Evolutionary conservation across 2,113 vertebrate species (phyloP).

Genomic region (Malurus melanocephalus): DNA sequence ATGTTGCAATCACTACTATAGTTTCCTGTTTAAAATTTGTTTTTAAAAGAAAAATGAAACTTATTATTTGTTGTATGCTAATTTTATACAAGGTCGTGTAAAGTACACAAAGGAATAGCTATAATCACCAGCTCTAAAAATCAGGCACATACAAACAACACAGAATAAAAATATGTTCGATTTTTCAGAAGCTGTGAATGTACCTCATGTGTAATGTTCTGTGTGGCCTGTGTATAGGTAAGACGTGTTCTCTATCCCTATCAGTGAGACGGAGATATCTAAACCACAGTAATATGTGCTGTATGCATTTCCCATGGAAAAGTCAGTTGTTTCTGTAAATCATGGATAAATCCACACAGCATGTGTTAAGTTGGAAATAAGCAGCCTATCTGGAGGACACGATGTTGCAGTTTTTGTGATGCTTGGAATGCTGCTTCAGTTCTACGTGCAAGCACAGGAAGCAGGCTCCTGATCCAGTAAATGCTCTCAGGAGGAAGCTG

Average conservation of each 20-base stretch:
- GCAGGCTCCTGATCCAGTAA: constrained; percentile 62
- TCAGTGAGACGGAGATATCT: neutral
- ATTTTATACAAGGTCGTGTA: neutral
- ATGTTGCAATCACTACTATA: neutral
- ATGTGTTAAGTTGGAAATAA: constrained; percentile 9
- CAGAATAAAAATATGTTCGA: neutral
- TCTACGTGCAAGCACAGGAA: neutral
- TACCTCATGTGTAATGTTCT: neutral
- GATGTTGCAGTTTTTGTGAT: neutral
- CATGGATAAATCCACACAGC: neutral
- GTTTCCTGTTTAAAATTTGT: neutral
- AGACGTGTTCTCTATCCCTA: neutral
- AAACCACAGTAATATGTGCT: neutral
- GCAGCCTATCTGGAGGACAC: neutral
- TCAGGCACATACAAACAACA: neutral
- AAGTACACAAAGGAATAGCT: neutral
- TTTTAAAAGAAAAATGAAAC: neutral
- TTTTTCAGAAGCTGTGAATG: neutral
- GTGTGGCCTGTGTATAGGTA: neutral
- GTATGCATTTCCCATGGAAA: constrained; percentile 8
- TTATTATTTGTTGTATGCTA: neutral
- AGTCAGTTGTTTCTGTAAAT: constrained; percentile 19
- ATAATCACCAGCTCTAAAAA: neutral
- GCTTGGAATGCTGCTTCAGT: neutral
- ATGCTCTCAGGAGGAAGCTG: constrained; percentile 66